Evolutionary conservation across 2,888 invertebrate genomes (phyloP), one percentile per base, ranked within the genome.

Genomic region (Alsophila aescularia): DNA sequence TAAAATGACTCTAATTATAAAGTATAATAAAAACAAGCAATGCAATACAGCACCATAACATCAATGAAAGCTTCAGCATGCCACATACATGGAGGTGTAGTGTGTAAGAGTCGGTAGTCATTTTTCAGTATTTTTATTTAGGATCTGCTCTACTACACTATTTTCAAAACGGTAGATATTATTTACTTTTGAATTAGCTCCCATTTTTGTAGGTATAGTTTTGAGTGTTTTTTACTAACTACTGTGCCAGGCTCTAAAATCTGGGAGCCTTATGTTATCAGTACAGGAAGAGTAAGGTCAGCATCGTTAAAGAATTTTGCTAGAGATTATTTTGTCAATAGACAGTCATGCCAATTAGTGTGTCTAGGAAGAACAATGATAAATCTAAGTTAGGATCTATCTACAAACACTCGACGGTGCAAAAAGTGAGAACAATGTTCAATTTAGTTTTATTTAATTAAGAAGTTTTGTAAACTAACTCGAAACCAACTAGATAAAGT

Each of bases 321-420:
- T 39, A 50, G 44, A 44, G 41, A 44, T 37, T 42, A 47, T 48
- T 50, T 51, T 45, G 49, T 47, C 12, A 54, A 53, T 52, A 54
- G 43, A 52, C 7, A 52, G 37, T 43, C 58, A 64, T 53, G 43
- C 62, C 54, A 58, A 62, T 62, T 58, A 51, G 57, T 40, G 32
- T 39, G 21, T 29, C 40, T 43, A 53, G 58, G 62, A 66, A 59
- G 62, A 64, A 66, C 60, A 67, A 62, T 64, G 58, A 62, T 63
- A 52, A 42, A 32, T 15, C 41, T 54, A 56, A 29, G 50, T 47
- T 51, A 31, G 2, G 2, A 34, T 5, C 34, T 5, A 9, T 14
- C 34, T 34, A 34, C 29, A n/a, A 14, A 1, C 10, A 34, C 7
- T 34, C 48, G 24, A 49, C 40, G 36, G 37, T 36, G 50, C 50